Base-by-base conservation (phyloP, 2,113 vertebrate species). In the Odocoileus virginianus region DNA sequence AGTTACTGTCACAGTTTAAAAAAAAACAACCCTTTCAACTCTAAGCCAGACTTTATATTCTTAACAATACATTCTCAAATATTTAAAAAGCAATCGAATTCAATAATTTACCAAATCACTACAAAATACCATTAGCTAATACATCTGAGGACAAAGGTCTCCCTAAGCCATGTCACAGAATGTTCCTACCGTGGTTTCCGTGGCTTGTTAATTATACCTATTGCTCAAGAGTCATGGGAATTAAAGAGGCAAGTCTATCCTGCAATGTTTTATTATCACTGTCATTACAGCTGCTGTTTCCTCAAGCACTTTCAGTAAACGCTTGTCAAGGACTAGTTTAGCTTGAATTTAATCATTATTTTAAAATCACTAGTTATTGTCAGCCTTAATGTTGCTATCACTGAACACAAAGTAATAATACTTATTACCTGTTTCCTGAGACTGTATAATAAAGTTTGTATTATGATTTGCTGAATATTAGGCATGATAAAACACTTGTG, bases 111-210 rank as follows among this genome's bases (percentile, higher is more conserved):
- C 52, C 67, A 89, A n/a, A 84, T 92, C 28, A 82, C 84, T 84
- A 78, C 10, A 88, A 60, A 88, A 61, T 84, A 58, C 33, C 16
- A 95, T 94, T 96, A 94, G 64, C 54, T 79, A 91, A 67, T 28
- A 94, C 61, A 84, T 71, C 43, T 88, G 74, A 88, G 85, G 47
- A 67, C 90, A 97, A 98, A 97, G 76, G 13, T 96, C 92, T 97
- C 64, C 55, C 40, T 95, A 89, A 95, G 54, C 52, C 17, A 15
- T n/a, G 64, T 55, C 82, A 92, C 58, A 81, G 40, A 89, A 92
- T 36, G 10, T 71, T 92, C n/a, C 74, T 94, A 33, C 55, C 19
- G 40, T 82, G 40, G 96, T 98, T 95, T 97, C 79, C 12, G 81
- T 74, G 50, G 25, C 60, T 40, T 61, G 54, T 54, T 95, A 97